phyloP scores from a whole-genome alignment of 2,113 vertebrate genomes.

The Misgurnus mizolepis region DNA sequence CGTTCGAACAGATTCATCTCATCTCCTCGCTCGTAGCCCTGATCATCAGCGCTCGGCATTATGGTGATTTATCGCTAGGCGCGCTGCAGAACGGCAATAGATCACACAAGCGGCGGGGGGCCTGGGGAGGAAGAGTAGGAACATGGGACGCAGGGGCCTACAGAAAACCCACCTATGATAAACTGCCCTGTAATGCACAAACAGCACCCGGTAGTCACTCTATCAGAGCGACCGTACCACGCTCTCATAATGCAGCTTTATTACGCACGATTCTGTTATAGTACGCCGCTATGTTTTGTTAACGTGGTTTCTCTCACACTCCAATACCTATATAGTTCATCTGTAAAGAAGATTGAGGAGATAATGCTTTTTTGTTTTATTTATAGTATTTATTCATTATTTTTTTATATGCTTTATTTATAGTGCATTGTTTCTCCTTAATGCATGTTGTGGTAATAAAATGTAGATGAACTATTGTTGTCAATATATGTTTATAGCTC shows the following conservation, averaged over 20 bases:
- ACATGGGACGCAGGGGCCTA: slow-evolving; percentile 56
- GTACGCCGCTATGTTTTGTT: slow-evolving; percentile 40
- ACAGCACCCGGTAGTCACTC: slow-evolving; percentile 63
- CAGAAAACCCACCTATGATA: slow-evolving; percentile 76
- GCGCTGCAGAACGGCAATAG: slow-evolving; percentile 70
- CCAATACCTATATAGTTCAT: slow-evolving; percentile 32
- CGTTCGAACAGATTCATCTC: slow-evolving; percentile 42
- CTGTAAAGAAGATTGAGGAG: slow-evolving; percentile 28
- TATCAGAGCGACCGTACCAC: slow-evolving; percentile 62
- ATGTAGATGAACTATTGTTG: neutral
- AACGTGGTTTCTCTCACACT: slow-evolving; percentile 27
- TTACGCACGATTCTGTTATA: slow-evolving; percentile 46
- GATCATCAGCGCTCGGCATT: slow-evolving; percentile 75
- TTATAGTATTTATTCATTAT: neutral
- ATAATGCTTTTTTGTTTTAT: slow-evolving; percentile 21
- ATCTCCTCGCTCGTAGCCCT: slow-evolving; percentile 58
- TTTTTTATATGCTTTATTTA: neutral
- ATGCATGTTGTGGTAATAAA: neutral
- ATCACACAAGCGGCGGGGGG: slow-evolving; percentile 75
- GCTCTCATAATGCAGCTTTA: slow-evolving; percentile 58
- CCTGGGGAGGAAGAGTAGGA: slow-evolving; percentile 60
- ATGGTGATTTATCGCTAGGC: slow-evolving; percentile 74
- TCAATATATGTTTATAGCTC: neutral
- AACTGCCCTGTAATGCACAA: slow-evolving; percentile 69
- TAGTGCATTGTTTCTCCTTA: neutral